Percentiles rank a stretch among this genome's conserved stretches.
Conservation (phyloP, 2,888 invertebrate species). For the Cabera pusaria region DNA sequence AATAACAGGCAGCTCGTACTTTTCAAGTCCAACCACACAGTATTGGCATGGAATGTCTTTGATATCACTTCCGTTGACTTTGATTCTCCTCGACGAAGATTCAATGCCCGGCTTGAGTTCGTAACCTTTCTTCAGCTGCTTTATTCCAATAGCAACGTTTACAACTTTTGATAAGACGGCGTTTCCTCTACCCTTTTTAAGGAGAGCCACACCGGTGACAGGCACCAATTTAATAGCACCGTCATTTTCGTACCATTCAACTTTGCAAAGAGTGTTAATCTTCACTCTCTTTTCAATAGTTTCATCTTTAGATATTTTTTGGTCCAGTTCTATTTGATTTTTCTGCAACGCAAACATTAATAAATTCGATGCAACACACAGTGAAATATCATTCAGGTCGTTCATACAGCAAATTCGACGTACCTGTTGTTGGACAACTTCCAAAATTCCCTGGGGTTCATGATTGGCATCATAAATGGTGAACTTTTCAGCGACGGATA, state of each 20-base stretch:
- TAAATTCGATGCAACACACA: too few species aligned
- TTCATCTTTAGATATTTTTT: conserved; percentile 66
- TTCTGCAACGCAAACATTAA: too few species aligned
- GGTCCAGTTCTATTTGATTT: conserved; percentile 74
- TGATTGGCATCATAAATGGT: conserved; percentile 87
- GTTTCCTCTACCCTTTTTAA: conserved; percentile 75
- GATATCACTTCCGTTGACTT: conserved; percentile 84
- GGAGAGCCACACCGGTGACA: conserved; percentile 83
- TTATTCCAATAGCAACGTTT: conserved; percentile 83
- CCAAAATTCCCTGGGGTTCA: conserved; percentile 86
- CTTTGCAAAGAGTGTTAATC: conserved; percentile 85
- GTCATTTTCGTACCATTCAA: conserved; percentile 87
- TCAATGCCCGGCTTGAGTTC: conserved; percentile 86
- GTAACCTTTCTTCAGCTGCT: conserved; percentile 80
- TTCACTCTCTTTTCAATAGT: conserved; percentile 85
- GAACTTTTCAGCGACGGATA: conserved; percentile 87
- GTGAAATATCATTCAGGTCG: too few species aligned
- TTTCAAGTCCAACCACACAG: conserved; percentile 85
- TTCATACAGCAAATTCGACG: too few species aligned
- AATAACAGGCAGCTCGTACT: conserved; percentile 87
- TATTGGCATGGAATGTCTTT: conserved; percentile 87
- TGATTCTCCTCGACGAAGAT: conserved; percentile 84
- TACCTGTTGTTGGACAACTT: conserved; percentile 87
- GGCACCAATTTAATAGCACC: conserved; percentile 84
- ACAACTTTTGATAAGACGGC: conserved; percentile 81